These are phyloP conservation scores for Belgica antarctica DNA, from an alignment of 2,888 invertebrate genomes.

Conservation along the genomic window DNA sequence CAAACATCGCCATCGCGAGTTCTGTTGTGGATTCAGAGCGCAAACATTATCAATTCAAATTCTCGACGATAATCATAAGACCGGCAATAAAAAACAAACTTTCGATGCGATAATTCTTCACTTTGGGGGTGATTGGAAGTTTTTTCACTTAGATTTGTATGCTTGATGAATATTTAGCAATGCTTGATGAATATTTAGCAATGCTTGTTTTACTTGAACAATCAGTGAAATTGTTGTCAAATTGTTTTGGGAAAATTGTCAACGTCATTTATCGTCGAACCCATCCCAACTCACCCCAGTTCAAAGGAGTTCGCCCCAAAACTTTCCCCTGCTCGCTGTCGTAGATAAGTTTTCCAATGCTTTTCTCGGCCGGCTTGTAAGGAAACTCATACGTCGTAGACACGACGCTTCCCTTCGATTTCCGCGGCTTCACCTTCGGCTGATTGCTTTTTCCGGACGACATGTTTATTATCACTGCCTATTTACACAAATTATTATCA, in stretches of 20 bases:
- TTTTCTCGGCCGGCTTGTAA: slow-evolving; percentile 50
- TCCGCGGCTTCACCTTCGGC: neutral
- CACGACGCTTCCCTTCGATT: neutral
- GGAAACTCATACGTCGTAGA: slow-evolving; percentile 48
- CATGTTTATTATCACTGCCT: neutral
- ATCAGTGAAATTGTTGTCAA: too few species aligned
- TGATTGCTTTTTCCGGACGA: neutral
- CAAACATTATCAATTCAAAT: neutral
- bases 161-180: too few species aligned
- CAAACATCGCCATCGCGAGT: slow-evolving; percentile 26
- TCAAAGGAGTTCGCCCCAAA: slow-evolving; percentile 51
- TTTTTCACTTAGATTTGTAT: too few species aligned
- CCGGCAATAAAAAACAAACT: neutral
- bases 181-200: too few species aligned
- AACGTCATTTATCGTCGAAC: too few species aligned
- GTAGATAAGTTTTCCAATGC: slow-evolving; percentile 49
- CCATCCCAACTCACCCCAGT: slow-evolving; percentile 54
- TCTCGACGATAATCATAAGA: neutral
- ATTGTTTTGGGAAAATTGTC: too few species aligned
- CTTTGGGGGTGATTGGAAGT: too few species aligned
- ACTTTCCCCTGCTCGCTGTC: slow-evolving; percentile 50
- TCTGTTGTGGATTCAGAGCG: slow-evolving; percentile 29
- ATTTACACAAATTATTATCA: slow-evolving; percentile 1
- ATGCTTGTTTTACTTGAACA: too few species aligned
- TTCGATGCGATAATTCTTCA: too few species aligned